These are phyloP conservation scores for Tretioscincus oriximinensis DNA, from an alignment of 2,113 vertebrate species.

Conservation along the genomic window DNA sequence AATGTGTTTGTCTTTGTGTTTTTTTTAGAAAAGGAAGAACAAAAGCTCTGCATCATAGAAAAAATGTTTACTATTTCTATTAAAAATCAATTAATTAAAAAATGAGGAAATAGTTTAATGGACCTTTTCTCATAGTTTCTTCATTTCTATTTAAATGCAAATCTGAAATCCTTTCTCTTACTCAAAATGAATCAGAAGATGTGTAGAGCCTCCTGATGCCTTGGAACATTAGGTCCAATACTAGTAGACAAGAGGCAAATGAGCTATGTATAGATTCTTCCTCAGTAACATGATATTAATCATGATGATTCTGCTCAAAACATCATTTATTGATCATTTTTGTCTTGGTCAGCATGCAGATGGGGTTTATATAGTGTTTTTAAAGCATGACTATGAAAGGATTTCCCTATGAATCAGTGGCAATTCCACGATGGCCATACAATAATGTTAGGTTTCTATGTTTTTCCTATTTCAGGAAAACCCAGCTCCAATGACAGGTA, in stretches of 20 bases:
- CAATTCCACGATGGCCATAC: too few relatives aligned
- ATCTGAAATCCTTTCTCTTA: slow-evolving; percentile 71
- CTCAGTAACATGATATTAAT: not conserved
- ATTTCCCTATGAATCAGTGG: too few relatives aligned
- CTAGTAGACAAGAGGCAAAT: slow-evolving; percentile 27
- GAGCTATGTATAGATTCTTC: not conserved
- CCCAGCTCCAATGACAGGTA: too few relatives aligned
- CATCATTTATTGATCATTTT: not conserved
- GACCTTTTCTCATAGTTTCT: slow-evolving; percentile 71
- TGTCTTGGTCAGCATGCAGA: too few relatives aligned
- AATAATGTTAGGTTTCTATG: too few relatives aligned
- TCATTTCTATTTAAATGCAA: slow-evolving; percentile 78
- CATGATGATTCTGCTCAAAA: slow-evolving; percentile 6
- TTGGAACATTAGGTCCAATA: slow-evolving; percentile 42
- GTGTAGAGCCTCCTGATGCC: slow-evolving; percentile 39
- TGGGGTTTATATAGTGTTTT: too few relatives aligned
- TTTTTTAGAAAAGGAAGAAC: slow-evolving; percentile 37
- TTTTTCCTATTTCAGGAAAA: too few relatives aligned
- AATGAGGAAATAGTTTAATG: slow-evolving; percentile 72
- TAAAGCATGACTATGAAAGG: too few relatives aligned
- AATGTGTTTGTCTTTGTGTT: slow-evolving; percentile 42
- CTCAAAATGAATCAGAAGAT: slow-evolving; percentile 69
- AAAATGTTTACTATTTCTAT: slow-evolving; percentile 77
- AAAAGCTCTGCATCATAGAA: slow-evolving; percentile 48
- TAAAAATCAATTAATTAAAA: slow-evolving; percentile 77